These are phyloP conservation scores for Tetramorium bicarinatum DNA, from an alignment of 2,888 invertebrate species.

Conservation along the genomic window DNA sequence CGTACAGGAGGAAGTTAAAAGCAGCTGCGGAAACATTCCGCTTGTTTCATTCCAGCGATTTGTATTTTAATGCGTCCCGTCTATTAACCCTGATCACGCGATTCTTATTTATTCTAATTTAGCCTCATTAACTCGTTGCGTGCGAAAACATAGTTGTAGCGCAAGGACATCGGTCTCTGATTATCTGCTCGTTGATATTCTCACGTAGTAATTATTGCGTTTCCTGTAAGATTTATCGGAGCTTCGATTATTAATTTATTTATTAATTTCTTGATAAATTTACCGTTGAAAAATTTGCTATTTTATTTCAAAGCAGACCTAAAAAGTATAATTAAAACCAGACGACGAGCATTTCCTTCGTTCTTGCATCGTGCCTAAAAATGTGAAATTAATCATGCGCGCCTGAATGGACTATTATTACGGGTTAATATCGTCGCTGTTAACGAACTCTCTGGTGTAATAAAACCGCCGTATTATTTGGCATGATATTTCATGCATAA, in stretches of 20 bases:
- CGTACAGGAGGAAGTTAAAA: slow-evolving; percentile 65
- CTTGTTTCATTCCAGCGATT: not conserved
- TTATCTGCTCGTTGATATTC: not conserved
- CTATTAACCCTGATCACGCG: not conserved
- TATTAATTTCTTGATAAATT: not conserved
- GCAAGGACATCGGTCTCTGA: not conserved
- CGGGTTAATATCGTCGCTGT: not conserved
- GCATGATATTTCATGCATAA: slow-evolving; percentile 16
- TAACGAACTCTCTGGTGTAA: slow-evolving; percentile 28
- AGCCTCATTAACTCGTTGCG: not conserved
- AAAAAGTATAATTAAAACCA: not conserved
- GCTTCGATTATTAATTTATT: not conserved
- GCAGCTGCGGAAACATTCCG: slow-evolving; percentile 52
- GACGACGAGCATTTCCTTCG: not conserved
- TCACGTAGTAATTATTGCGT: not conserved
- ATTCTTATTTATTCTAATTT: slow-evolving; percentile 24
- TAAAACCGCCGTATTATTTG: not conserved
- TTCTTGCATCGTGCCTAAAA: not conserved
- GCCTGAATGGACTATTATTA: slow-evolving; percentile 41
- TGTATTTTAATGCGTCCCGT: slow-evolving; percentile 4
- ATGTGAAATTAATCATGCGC: slow-evolving; percentile 11
- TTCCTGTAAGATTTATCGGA: not conserved
- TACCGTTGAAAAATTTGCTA: not conserved
- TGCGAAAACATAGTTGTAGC: not conserved
- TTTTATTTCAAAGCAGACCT: not conserved